A percentile compares a stretch with the other conserved stretches of the same genome.
Conservation (phyloP, 2,113 vertebrate genomes). For the Cynopterus brachyotis region DNA sequence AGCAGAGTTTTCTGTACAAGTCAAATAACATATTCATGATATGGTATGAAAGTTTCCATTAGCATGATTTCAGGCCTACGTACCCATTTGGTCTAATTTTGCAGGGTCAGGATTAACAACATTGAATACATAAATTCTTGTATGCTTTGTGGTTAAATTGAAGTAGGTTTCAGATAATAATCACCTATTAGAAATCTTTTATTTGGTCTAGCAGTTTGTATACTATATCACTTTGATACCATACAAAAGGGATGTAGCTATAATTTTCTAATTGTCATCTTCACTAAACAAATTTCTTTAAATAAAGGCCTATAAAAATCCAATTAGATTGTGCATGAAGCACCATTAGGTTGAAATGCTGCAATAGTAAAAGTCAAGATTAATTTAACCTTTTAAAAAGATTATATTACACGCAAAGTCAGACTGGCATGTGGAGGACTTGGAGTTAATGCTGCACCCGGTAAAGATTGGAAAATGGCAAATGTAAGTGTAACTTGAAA, state of each 20-base stretch:
- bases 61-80: not conserved
- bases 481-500: slow-evolving; percentile 25
- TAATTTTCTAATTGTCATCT: slow-evolving; percentile 53
- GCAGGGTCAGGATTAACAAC: slow-evolving; percentile 53
- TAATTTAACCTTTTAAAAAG: slow-evolving; percentile 69
- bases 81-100: slow-evolving; percentile 62
- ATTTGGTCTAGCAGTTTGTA: not conserved
- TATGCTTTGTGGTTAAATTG: not conserved
- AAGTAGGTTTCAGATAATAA: slow-evolving; percentile 37
- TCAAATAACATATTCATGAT: slow-evolving; percentile 40
- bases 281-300: slow-evolving; percentile 67
- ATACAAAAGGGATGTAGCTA: slow-evolving; percentile 33
- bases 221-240: not conserved
- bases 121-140: not conserved
- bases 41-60: slow-evolving; percentile 38
- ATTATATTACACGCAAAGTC: slow-evolving; percentile 49
- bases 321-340: slow-evolving; percentile 55
- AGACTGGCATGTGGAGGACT: not conserved
- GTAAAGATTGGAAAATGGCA: slow-evolving; percentile 25
- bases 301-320: slow-evolving; percentile 63
- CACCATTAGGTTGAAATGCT: slow-evolving; percentile 55
- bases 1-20: slow-evolving; percentile 74
- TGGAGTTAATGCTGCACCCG: slow-evolving; percentile 12
- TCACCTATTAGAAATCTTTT: slow-evolving; percentile 16
- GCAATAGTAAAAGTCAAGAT: slow-evolving; percentile 60